Evolutionary conservation across 2,797 vertebrate genomes (phyloP).

Genomic region (Sebastes glaucus): DNA sequence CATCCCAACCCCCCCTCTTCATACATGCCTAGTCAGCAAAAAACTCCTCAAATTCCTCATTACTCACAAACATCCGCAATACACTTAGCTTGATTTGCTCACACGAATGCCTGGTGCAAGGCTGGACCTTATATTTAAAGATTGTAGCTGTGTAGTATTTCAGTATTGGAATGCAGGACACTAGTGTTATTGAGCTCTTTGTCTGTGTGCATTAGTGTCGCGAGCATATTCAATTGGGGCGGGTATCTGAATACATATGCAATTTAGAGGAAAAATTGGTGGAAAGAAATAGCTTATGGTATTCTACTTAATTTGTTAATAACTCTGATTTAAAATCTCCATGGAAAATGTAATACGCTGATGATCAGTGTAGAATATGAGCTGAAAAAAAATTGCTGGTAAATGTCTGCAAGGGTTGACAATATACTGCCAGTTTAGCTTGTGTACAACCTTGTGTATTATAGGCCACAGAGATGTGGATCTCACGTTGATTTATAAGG

Average conservation of each 20-base stretch:
- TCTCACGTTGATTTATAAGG: neutral
- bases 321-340: neutral
- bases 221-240: neutral
- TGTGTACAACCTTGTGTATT: neutral
- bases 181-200: neutral
- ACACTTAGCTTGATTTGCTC: conserved; percentile 80
- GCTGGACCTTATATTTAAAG: conserved; percentile 56
- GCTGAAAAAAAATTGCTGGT: neutral
- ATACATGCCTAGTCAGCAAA: conserved; percentile 74
- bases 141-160: conserved; percentile 26
- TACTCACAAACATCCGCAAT: conserved; percentile 78
- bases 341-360: neutral
- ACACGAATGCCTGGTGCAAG: conserved; percentile 41
- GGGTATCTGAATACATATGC: neutral
- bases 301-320: conserved; percentile 15
- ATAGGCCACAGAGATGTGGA: neutral
- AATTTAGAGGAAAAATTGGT: conserved; percentile 6
- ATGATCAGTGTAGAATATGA: neutral
- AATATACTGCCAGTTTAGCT: neutral
- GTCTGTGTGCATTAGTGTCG: neutral
- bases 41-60: conserved; percentile 78
- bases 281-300: neutral
- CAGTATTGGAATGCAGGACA: conserved; percentile 6
- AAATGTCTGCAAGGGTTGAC: neutral
- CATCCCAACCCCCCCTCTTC: neutral